A percentile compares a stretch with the other conserved stretches of the same genome.
phyloP scores from a whole-genome alignment of 1,140 invertebrate species.

The Drosophila elegans region DNA sequence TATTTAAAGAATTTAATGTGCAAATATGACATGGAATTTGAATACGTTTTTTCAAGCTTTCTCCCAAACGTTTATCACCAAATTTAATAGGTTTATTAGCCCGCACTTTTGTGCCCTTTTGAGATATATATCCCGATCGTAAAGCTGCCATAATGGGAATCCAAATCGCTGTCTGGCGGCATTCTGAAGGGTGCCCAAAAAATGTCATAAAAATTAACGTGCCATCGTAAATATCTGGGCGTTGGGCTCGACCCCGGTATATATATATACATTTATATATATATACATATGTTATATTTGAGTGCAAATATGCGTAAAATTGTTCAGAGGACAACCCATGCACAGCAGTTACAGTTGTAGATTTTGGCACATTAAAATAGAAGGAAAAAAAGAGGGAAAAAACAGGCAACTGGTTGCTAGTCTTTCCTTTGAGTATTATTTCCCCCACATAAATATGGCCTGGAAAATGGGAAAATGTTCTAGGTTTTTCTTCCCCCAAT shows the following conservation, averaged over 20 bases:
- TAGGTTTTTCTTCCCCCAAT: constrained; percentile 4
- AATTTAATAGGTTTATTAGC: constrained; percentile 47
- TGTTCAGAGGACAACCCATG: constrained; percentile 42
- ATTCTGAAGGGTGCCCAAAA: constrained; percentile 25
- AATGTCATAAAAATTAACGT: constrained; percentile 80
- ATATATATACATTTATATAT: too few relatives aligned
- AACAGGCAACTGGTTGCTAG: constrained; percentile 43
- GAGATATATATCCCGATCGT: constrained; percentile 15
- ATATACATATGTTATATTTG: constrained; percentile 41
- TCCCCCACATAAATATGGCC: constrained; percentile 7
- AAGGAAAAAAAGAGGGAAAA: constrained; percentile 11
- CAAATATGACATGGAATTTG: background rate
- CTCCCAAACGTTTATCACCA: constrained; percentile 18
- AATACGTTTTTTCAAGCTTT: constrained; percentile 6
- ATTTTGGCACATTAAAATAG: constrained; percentile 42
- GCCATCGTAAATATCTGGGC: constrained; percentile 67
- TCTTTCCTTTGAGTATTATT: constrained; percentile 23
- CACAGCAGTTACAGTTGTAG: constrained; percentile 34
- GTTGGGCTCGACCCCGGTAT: constrained; percentile 11
- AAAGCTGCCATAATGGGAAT: constrained; percentile 31
- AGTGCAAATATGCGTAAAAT: constrained; percentile 82
- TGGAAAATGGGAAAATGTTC: constrained; percentile 36
- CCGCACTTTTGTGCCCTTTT: constrained; percentile 21
- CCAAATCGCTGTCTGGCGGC: constrained; percentile 43
- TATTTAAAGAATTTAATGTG: background rate